Conservation (phyloP, 1,140 invertebrate species). For the Papilio xuthus region DNA sequence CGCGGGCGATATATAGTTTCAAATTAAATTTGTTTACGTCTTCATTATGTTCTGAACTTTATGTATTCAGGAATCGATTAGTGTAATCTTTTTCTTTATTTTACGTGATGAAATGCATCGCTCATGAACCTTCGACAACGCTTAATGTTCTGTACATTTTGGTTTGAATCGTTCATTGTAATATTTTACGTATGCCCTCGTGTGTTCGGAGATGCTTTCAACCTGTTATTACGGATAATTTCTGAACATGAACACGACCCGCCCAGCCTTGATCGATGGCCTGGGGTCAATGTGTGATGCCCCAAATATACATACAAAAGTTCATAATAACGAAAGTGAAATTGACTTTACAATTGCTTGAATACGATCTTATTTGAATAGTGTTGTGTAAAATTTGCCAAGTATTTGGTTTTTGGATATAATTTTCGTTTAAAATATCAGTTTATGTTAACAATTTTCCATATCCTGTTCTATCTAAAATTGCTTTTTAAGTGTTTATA, state of each 20-base stretch:
- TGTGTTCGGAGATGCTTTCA: constrained; percentile 52
- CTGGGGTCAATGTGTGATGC: constrained; percentile 54
- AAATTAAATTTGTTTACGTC: background rate
- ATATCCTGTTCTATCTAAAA: background rate
- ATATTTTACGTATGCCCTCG: constrained; percentile 35
- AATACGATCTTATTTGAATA: too few species aligned
- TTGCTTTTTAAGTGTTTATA: background rate
- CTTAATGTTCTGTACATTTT: background rate
- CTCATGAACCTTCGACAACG: background rate
- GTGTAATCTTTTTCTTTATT: background rate
- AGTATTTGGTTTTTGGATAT: too few species aligned
- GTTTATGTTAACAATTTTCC: too few species aligned
- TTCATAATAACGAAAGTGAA: constrained; percentile 23
- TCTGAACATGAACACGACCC: constrained; percentile 58
- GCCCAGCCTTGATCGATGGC: constrained; percentile 62
- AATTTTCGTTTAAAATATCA: too few species aligned
- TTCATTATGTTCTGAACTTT: background rate
- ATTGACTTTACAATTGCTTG: constrained; percentile 11
- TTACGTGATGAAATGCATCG: background rate
- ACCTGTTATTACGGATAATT: constrained; percentile 68
- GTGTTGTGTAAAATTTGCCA: too few species aligned
- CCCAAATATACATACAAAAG: constrained; percentile 46
- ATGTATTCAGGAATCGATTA: background rate
- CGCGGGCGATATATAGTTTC: too few species aligned
- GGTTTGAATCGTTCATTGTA: constrained; percentile 25